Evolutionary conservation across 2,888 invertebrate species (phyloP).

Genomic region (Dasypogon diadema): DNA sequence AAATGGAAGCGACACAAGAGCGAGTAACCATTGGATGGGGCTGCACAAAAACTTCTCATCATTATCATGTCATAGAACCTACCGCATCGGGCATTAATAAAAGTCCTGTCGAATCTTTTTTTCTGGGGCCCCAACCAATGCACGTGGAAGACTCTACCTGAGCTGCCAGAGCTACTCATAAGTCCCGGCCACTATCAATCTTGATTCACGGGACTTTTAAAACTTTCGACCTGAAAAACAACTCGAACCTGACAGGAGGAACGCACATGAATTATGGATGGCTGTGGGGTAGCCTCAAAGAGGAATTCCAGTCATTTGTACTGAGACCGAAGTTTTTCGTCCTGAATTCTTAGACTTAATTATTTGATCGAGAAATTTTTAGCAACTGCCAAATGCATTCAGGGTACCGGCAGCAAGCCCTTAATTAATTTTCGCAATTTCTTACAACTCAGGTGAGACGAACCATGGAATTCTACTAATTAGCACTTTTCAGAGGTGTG

Average conservation of each 20-base stretch:
- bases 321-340: constrained; percentile 37
- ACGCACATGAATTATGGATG: constrained; percentile 49
- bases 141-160: not conserved
- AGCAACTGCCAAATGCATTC: constrained; percentile 23
- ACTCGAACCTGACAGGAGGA: constrained; percentile 42
- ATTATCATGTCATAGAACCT: constrained; percentile 59
- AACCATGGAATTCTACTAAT: constrained; percentile 28
- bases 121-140: not conserved
- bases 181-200: constrained; percentile 31
- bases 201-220: constrained; percentile 11
- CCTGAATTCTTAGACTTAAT: constrained; percentile 15
- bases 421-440: constrained; percentile 48
- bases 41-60: constrained; percentile 45
- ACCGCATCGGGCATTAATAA: constrained; percentile 59
- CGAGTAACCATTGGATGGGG: not conserved
- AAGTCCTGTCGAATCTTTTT: constrained; percentile 51
- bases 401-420: not conserved
- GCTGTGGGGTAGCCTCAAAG: not conserved
- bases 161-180: constrained; percentile 6
- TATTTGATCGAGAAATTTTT: constrained; percentile 29
- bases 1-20: constrained; percentile 35
- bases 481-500: constrained; percentile 39
- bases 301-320: constrained; percentile 44
- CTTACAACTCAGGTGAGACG: constrained; percentile 8
- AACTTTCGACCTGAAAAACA: constrained; percentile 23